These are phyloP conservation scores for Apotomis turbidana DNA, from an alignment of 2,888 invertebrate species.

Conservation along the genomic window DNA sequence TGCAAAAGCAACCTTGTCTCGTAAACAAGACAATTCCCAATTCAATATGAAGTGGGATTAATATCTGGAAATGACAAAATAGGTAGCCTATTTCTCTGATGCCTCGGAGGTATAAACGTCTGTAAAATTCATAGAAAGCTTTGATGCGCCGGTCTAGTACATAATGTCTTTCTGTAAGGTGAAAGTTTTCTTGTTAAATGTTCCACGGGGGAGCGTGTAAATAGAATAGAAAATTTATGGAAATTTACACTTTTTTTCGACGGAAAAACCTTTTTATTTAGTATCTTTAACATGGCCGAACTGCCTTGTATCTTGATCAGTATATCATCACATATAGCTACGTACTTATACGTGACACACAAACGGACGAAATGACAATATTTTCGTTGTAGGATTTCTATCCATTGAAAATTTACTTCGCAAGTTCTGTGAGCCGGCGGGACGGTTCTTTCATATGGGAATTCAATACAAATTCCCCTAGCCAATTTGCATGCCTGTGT, in stretches of 20 bases:
- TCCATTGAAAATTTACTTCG: slow-evolving; percentile 18
- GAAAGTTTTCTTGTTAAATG: slow-evolving; percentile 58
- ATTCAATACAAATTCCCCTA: slow-evolving; percentile 61
- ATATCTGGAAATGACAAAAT: neutral
- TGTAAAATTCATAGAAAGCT: slow-evolving; percentile 68
- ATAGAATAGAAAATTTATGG: slow-evolving; percentile 33
- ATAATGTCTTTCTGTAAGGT: slow-evolving; percentile 56
- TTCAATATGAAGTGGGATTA: neutral
- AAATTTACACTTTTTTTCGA: slow-evolving; percentile 26
- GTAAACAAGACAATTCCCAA: neutral
- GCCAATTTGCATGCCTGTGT: slow-evolving; percentile 57
- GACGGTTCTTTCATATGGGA: slow-evolving; percentile 52
- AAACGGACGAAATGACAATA: neutral
- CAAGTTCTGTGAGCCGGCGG: slow-evolving; percentile 10
- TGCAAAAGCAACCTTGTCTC: slow-evolving; percentile 11
- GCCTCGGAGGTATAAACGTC: slow-evolving; percentile 61
- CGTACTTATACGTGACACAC: neutral
- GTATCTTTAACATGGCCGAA: neutral
- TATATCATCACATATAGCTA: too few relatives aligned
- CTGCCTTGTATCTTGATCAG: too few relatives aligned
- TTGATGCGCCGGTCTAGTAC: slow-evolving; percentile 60
- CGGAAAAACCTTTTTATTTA: neutral
- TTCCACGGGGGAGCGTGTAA: slow-evolving; percentile 56
- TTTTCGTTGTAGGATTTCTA: slow-evolving; percentile 1
- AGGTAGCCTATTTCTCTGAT: slow-evolving; percentile 55